Conservation (phyloP, 2,797 vertebrate genomes). For the Tamandua tetradactyla region DNA sequence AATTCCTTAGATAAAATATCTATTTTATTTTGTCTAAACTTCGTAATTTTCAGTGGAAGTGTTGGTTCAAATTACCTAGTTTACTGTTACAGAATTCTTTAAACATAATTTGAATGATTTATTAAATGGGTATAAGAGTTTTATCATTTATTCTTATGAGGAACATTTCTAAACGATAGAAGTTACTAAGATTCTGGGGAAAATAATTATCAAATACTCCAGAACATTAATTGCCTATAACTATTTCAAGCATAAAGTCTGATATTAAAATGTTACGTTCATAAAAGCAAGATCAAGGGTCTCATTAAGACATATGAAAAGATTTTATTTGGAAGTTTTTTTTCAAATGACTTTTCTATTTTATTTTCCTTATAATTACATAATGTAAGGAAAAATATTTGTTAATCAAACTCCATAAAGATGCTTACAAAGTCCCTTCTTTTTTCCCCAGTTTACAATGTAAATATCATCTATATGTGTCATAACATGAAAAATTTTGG, state of each 20-base stretch:
- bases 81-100: background rate
- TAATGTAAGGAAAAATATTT: constrained; percentile 14
- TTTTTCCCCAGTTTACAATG: background rate
- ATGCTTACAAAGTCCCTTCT: background rate
- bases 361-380: background rate
- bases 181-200: constrained; percentile 14
- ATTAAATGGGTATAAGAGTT: constrained; percentile 1
- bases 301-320: constrained; percentile 27
- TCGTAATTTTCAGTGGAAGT: background rate
- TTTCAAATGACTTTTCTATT: constrained; percentile 24
- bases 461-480: background rate
- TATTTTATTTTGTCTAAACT: background rate
- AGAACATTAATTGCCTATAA: background rate
- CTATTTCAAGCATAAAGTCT: background rate
- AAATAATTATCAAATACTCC: background rate
- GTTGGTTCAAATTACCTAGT: background rate
- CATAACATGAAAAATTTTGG: background rate
- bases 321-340: constrained; percentile 13
- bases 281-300: background rate
- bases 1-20: background rate
- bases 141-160: background rate
- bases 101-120: constrained; percentile 26
- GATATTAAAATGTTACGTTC: constrained; percentile 32
- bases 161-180: background rate
- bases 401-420: background rate